Conservation (phyloP, 2,113 vertebrate species). For the Entomyzon cyanotis region DNA sequence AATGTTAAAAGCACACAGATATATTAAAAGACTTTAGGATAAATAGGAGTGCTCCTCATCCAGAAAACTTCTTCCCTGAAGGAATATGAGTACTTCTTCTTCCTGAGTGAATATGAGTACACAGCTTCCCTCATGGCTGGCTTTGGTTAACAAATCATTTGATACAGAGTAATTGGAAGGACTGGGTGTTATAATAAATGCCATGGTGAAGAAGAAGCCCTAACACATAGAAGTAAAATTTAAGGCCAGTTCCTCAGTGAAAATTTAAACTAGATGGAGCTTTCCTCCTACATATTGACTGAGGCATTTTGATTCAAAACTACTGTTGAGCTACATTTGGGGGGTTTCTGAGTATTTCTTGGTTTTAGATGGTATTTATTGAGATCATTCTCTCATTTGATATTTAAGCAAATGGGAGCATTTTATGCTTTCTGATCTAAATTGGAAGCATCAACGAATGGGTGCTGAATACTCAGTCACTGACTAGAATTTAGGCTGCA, state of each 20-base stretch:
- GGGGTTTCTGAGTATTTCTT: background rate
- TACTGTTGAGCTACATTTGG: background rate
- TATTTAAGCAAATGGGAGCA: constrained; percentile 37
- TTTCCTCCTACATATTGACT: background rate
- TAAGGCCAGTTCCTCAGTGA: background rate
- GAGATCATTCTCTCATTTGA: constrained; percentile 1
- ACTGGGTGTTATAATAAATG: background rate
- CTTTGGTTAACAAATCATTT: constrained; percentile 20
- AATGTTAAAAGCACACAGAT: constrained; percentile 17
- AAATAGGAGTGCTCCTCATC: background rate
- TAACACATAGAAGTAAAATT: background rate
- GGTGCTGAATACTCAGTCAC: background rate
- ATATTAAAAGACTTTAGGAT: constrained; percentile 2
- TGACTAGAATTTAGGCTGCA: constrained; percentile 1
- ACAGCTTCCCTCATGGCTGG: background rate
- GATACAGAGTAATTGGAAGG: background rate
- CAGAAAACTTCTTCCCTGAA: background rate
- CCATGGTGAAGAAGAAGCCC: background rate
- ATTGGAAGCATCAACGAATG: background rate
- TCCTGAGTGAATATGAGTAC: background rate
- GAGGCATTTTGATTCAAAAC: background rate
- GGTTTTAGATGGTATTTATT: constrained; percentile 21
- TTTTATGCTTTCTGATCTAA: background rate
- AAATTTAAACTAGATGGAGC: background rate
- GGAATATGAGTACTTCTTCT: background rate